Conservation (phyloP, 2,888 invertebrate genomes). For the Papilio demoleus region DNA sequence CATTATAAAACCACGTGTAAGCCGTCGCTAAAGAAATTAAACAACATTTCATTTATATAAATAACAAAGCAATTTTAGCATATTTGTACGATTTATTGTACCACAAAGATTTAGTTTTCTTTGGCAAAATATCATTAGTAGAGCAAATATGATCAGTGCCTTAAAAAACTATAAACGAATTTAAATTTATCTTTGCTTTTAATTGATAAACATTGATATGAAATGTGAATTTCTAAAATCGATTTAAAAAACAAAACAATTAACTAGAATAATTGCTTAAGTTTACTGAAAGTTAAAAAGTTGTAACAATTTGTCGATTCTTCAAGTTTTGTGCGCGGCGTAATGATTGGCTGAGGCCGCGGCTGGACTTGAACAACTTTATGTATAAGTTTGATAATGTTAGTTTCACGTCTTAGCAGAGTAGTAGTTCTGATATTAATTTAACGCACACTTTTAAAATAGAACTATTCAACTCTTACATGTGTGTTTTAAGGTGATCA, state of each 20-base stretch:
- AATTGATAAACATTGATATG: no score
- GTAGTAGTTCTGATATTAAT: neutral
- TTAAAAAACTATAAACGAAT: no score
- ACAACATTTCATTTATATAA: no score
- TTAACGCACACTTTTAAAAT: neutral
- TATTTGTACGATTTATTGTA: no score
- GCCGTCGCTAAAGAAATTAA: neutral
- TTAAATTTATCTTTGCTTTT: no score
- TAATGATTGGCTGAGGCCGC: constrained; percentile 11
- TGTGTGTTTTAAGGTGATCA: no score
- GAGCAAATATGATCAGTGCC: no score
- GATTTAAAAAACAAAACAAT: neutral
- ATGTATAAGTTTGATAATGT: neutral
- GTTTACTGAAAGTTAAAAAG: constrained; percentile 9
- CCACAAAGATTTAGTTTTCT: no score
- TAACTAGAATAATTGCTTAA: neutral
- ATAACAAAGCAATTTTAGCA: no score
- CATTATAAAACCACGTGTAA: neutral
- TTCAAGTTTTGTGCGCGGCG: neutral
- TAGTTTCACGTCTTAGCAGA: neutral
- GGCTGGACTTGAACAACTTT: constrained; percentile 3
- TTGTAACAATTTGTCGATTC: constrained; percentile 19
- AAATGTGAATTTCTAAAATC: no score
- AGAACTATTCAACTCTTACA: no score
- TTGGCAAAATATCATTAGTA: no score